Evolutionary conservation across 2,888 invertebrate species (phyloP).

Genomic region (Parascotia fuliginaria): DNA sequence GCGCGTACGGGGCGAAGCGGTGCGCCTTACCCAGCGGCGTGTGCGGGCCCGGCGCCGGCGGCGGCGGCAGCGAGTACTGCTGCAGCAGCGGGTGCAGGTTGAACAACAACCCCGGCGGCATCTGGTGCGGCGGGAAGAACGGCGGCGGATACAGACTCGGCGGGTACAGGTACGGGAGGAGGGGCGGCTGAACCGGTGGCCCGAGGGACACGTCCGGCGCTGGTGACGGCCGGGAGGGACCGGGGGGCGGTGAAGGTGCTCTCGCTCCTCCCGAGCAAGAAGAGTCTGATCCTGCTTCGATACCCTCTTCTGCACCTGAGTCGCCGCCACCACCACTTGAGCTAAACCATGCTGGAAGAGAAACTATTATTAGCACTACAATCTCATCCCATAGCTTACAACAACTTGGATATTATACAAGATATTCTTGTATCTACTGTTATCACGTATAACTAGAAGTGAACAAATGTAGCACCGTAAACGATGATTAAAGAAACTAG

Average conservation of each 20-base stretch:
- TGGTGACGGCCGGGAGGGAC: slow-evolving; percentile 89
- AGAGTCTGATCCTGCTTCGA: slow-evolving; percentile 89
- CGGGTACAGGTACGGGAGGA: slow-evolving; percentile 97
- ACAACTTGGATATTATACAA: too few relatives aligned
- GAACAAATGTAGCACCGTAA: too few relatives aligned
- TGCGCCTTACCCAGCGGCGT: slow-evolving; percentile 89
- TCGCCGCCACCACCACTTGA: slow-evolving; percentile 86
- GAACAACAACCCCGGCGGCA: slow-evolving; percentile 94
- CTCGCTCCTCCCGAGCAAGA: slow-evolving; percentile 89
- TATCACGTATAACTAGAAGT: too few relatives aligned
- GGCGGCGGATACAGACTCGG: slow-evolving; percentile 93
- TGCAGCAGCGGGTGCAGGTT: slow-evolving; percentile 96
- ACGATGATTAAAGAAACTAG: too few relatives aligned
- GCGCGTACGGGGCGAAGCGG: slow-evolving; percentile 95
- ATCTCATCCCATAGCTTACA: too few relatives aligned
- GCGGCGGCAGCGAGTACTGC: slow-evolving; percentile 92
- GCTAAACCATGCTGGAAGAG: slow-evolving; percentile 87
- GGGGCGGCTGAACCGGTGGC: slow-evolving; percentile 96
- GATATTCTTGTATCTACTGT: too few relatives aligned
- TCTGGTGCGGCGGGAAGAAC: slow-evolving; percentile 90
- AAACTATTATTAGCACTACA: slow-evolving; percentile 11
- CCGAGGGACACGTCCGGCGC: slow-evolving; percentile 97
- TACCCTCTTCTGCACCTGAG: slow-evolving; percentile 88
- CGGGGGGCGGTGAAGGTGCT: slow-evolving; percentile 83
- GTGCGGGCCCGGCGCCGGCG: slow-evolving; percentile 84